Evolutionary conservation across 2,888 invertebrate species (phyloP), one percentile per base, ranked within the genome.

Genomic region (Athrips mouffetella): DNA sequence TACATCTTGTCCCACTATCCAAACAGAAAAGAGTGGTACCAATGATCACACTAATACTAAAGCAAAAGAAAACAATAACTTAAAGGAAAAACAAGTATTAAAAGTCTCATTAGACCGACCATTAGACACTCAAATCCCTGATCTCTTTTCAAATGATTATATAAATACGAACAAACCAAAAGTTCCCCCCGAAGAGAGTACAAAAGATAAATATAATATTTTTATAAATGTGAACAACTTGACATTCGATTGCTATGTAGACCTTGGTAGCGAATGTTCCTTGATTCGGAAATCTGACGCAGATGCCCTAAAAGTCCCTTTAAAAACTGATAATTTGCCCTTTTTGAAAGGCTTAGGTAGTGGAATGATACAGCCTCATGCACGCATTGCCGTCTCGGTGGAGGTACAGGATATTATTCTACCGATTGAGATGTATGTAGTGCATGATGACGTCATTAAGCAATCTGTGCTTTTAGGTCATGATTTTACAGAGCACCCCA

Each of bases 391-490:
- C 2, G 20, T 11, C 1, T 13, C 8, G 3, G 51, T 63, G 0
- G 57, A 54, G 27, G 27, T 35, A 3, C 52, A 52, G 3, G n/a
- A 35, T 1, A 47, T 3, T 6, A 47, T 41, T n/a, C 54, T 57
- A 7, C 10, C n/a, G 1, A 13, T 31, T 1, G 42, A 50, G 2
- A 1, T 46, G 15, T 46, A 13, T 8, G 25, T 50, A 11, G 49
- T 50, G 13, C 20, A 45, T 7, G 49, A 50, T 27, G 2, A 15
- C 8, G 27, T 41, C 0, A 7, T 50, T 1, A 18, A 20, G 1
- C 23, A 15, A 1, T 16, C 45, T 2, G 30, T 51, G 1, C 20
- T 29, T 18, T 13, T 49, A 23, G 40, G 46, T 0, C 48, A 50
- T 7, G 7, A 30, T 7, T 50, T 50, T 41, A 50, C 49, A 2